Evolutionary conservation across 92 coral and sea anemone genomes (phyloP).

Genomic region (Parazoanthus atlanticus): DNA sequence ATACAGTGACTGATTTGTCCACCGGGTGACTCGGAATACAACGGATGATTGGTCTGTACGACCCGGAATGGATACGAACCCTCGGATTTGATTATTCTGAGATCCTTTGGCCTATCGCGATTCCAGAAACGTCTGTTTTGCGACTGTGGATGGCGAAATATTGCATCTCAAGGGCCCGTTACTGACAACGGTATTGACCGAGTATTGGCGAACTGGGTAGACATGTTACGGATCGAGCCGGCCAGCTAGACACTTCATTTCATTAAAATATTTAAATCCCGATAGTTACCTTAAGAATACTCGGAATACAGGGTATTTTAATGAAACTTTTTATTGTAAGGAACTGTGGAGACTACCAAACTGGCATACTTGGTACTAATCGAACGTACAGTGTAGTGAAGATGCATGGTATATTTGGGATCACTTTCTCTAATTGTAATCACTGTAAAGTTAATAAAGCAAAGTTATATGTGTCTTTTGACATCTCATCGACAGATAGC

Average conservation of each 20-base stretch:
- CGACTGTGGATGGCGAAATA: not conserved
- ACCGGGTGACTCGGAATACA: not conserved
- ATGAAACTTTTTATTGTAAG: not conserved
- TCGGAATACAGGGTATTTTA: not conserved
- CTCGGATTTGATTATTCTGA: not conserved
- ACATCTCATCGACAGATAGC: too few species aligned
- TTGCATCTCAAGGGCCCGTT: not conserved
- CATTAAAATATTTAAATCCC: not conserved
- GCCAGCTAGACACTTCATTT: too few species aligned
- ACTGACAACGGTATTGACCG: not conserved
- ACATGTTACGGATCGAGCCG: not conserved
- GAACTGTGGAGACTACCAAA: not conserved
- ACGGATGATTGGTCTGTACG: not conserved
- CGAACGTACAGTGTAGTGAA: not conserved
- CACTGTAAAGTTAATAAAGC: too few species aligned
- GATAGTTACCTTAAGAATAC: too few species aligned
- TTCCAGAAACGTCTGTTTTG: not conserved
- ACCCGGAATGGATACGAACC: not conserved
- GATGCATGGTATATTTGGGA: not conserved
- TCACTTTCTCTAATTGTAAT: not conserved
- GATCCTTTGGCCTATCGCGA: not conserved
- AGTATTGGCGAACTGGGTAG: not conserved
- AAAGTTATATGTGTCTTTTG: too few species aligned
- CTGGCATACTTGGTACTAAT: not conserved
- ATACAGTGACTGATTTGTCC: constrained; percentile 66